Evolutionary conservation across 2,797 vertebrate species (phyloP).

Genomic region (Novumbra hubbsi): DNA sequence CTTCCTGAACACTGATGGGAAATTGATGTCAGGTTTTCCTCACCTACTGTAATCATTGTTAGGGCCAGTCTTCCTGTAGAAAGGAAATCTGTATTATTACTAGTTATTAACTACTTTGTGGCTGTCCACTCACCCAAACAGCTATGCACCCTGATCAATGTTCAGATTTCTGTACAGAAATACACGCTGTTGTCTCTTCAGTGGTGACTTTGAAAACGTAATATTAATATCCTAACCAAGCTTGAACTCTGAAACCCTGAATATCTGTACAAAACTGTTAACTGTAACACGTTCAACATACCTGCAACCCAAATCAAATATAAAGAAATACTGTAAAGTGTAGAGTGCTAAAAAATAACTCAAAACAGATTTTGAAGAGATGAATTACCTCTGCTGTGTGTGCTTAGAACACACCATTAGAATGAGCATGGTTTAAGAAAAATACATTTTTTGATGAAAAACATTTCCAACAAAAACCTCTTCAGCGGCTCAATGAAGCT

Average conservation of each 20-base stretch:
- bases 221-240: background rate
- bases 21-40: slow-evolving; percentile 41
- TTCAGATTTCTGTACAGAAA: slow-evolving; percentile 9
- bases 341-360: background rate
- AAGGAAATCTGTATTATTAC: no score
- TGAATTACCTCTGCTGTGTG: slow-evolving; percentile 20
- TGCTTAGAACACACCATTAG: slow-evolving; percentile 41
- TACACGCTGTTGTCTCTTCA: background rate
- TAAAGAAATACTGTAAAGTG: slow-evolving; percentile 12
- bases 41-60: slow-evolving; percentile 27
- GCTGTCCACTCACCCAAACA: background rate
- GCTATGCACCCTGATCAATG: background rate
- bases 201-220: background rate
- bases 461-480: slow-evolving; percentile 64
- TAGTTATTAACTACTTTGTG: background rate
- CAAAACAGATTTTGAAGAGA: slow-evolving; percentile 8
- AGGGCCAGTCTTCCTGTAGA: slow-evolving; percentile 34
- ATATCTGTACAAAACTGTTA: background rate
- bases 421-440: slow-evolving; percentile 22
- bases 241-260: slow-evolving; percentile 13
- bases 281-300: background rate
- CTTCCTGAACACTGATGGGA: slow-evolving; percentile 6
- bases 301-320: background rate
- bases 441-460: slow-evolving; percentile 45
- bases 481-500: slow-evolving; percentile 72